Percentiles rank a stretch among this genome's conserved stretches.
Evolutionary conservation across 2,797 vertebrate genomes (phyloP).

Genomic region (Pseudocheirus occidentalis): DNA sequence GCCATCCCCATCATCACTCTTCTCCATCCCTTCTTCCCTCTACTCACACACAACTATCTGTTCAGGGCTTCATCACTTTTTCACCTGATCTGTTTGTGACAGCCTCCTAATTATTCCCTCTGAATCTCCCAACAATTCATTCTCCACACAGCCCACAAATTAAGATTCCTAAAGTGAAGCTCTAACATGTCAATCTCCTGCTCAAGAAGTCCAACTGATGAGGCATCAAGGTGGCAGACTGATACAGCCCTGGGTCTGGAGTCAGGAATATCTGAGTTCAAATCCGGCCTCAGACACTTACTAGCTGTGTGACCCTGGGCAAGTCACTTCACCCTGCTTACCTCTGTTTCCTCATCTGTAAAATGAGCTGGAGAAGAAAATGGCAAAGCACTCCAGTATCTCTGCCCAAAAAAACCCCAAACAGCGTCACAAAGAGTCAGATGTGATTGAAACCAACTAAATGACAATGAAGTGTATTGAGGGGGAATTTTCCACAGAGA

Average conservation of each 20-base stretch:
- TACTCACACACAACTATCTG: neutral
- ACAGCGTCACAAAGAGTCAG: neutral
- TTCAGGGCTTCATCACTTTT: neutral
- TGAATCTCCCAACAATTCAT: neutral
- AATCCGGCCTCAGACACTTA: too few relatives aligned
- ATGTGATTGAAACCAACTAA: neutral
- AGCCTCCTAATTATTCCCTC: neutral
- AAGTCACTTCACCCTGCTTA: too few relatives aligned
- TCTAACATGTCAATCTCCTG: neutral
- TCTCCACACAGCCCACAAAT: neutral
- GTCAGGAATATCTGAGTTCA: too few relatives aligned
- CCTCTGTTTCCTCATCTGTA: too few relatives aligned
- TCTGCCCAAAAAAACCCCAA: neutral
- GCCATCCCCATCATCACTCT: neutral
- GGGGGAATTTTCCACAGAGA: neutral
- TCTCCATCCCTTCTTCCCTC: neutral
- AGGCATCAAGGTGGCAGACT: too few relatives aligned
- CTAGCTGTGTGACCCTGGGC: too few relatives aligned
- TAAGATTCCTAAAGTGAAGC: neutral
- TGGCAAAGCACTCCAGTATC: neutral
- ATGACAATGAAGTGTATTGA: neutral
- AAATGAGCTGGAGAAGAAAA: neutral
- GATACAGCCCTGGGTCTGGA: too few relatives aligned
- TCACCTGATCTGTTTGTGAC: neutral
- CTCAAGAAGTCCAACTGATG: too few relatives aligned